Conservation (phyloP, 2,113 vertebrate species). For the Taxidea taxus region DNA sequence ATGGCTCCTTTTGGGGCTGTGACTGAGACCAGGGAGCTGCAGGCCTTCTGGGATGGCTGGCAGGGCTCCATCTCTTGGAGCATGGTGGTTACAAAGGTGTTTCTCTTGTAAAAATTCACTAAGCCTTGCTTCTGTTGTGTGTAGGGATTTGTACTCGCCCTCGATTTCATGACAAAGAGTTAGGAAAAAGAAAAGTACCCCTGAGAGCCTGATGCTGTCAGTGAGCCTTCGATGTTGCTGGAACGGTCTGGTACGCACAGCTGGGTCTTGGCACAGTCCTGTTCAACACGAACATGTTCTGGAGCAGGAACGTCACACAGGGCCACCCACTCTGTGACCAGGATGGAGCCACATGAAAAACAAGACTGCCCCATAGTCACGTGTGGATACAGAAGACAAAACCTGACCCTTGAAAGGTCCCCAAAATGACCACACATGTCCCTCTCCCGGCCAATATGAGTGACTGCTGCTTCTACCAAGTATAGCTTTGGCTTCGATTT, state of each 20-base stretch:
- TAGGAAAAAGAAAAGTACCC: background rate
- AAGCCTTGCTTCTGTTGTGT: background rate
- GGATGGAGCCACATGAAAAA: background rate
- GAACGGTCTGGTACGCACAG: background rate
- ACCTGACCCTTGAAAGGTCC: background rate
- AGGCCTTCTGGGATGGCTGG: background rate
- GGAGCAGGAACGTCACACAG: background rate
- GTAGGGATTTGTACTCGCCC: background rate
- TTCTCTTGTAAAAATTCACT: background rate
- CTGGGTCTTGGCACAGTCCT: background rate
- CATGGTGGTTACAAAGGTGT: background rate
- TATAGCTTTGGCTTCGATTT: background rate
- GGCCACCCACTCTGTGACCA: background rate
- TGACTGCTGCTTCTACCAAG: background rate
- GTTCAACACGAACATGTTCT: background rate
- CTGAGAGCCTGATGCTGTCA: background rate
- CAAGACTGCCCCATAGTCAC: background rate
- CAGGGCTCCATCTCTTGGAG: background rate
- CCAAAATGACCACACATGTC: background rate
- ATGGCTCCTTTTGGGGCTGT: background rate
- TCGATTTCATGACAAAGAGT: background rate
- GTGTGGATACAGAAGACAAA: background rate
- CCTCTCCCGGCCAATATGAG: background rate
- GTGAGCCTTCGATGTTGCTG: background rate
- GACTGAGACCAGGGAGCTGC: background rate